Evolutionary conservation across 2,888 invertebrate species (phyloP), one percentile per base, ranked within the genome.

Genomic region (Calephelis perditalis): DNA sequence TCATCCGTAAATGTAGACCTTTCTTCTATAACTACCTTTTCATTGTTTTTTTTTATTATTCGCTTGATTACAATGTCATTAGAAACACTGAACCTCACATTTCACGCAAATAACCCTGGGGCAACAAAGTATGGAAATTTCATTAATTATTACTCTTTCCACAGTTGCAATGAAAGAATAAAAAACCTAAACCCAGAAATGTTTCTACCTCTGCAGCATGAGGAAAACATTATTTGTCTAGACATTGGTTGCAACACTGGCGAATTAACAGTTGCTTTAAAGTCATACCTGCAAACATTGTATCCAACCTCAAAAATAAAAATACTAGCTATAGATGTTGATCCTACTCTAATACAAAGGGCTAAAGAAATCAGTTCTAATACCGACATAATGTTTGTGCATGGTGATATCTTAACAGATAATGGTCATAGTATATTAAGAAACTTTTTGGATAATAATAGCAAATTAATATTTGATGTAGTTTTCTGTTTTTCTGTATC

Each of bases 141-240:
- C 72, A 96, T 96, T 63, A 96, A 97, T 83, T 97, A 97, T 77
- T 97, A 97, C 77, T 89, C 94, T 68, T 97, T 97, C 75, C 94
- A 96, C 82, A 92, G 94, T 60, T 92, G 94, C 36, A 88, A 92
- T 62, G 93, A 94, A 68, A 92, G 97, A 73, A 88, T 94, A 56
- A 84, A 91, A 58, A 87, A 94, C 69, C 84, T 97, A 67, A 68
- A 81, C 63, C 63, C 73, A 58, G 61, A 71, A 47, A 90, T 90
- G 87, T 87, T 90, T 67, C 78, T 82, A 46, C 54, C 47, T 36
- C 45, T 65, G 10, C 36, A 36, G 59, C 60, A 71, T 40, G 60
- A 67, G 12, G 70, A 77, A 58, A 69, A 72, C 58, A 67, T 93
- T 64, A 62, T 93, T 26, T 92, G 93, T 62, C 87, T 96, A 61